Evolutionary conservation across 2,888 invertebrate genomes (phyloP), one percentile per base, ranked within the genome.

Genomic region (Synergus umbraculus): DNA sequence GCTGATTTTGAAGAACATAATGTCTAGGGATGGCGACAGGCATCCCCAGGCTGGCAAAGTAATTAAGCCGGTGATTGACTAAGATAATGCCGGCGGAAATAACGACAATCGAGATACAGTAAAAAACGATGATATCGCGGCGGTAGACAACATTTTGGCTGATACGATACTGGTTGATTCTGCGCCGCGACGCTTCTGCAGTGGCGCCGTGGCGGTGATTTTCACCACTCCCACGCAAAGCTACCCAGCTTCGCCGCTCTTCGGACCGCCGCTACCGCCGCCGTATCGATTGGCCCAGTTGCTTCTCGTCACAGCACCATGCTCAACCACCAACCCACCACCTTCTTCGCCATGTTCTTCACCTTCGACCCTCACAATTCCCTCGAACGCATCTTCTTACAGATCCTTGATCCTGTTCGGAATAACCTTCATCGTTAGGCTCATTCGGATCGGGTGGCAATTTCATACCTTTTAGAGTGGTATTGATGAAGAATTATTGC

Each of bases 221-320:
- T 44, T 63, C 54, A 76, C 76, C 63, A 66, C 77, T 67, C 69
- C 64, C 64, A 13, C 44, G 66, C 58, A n/a, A 76, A 65, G 22
- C 78, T 78, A 76, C 78, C 63, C 78, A 65, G 66, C 81, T 49
- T 76, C 76, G 78, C 78, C 76, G 78, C 43, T 88, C 73, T 49
- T 73, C 54, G 73, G 76, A 82, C 81, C 78, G 86, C 84, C 81
- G 86, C 86, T 37, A 85, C 84, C 76, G 86, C 90, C 86, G 91
- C 88, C 9, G 9, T 73, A 90, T 90, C 90, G 90, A 90, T 90
- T 90, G 90, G 90, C 90, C 90, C 90, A 90, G 90, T 90, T 90
- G 90, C 90, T 87, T 89, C 88, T 88, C 89, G 88, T 88, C 88
- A 87, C 85, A 87, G 81, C 84, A 81, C 80, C 83, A 81, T 84